phyloP scores from a whole-genome alignment of 2,888 invertebrate genomes.

The Norana najaformis region DNA sequence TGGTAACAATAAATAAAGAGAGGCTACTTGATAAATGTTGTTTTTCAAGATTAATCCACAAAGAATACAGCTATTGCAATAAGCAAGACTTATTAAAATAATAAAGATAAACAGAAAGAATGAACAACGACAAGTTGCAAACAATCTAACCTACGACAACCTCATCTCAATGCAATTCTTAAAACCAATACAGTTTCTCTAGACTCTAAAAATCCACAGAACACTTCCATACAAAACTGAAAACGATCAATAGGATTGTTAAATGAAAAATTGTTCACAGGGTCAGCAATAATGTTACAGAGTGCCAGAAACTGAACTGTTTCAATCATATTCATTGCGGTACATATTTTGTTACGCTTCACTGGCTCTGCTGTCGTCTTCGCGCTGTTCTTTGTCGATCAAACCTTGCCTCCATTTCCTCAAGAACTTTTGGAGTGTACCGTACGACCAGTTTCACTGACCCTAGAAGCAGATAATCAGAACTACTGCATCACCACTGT shows the following conservation, averaged over 20 bases:
- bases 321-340: not conserved
- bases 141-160: not conserved
- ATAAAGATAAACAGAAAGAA: not conserved
- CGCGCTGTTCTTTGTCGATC: conserved; percentile 80
- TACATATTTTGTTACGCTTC: not conserved
- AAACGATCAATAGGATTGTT: not conserved
- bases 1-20: not conserved
- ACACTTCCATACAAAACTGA: not conserved
- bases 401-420: conserved; percentile 99
- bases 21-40: not conserved
- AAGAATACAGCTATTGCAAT: not conserved
- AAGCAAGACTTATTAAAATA: not conserved
- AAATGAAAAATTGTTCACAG: not conserved
- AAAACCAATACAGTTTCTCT: not conserved
- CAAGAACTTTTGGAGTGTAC: conserved; percentile 97
- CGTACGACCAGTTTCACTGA: conserved; percentile 94
- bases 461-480: conserved; percentile 60
- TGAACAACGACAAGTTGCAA: not conserved
- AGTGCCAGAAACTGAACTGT: not conserved
- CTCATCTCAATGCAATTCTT: not conserved
- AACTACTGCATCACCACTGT: not conserved
- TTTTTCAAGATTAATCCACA: not conserved
- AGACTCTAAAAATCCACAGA: not conserved
- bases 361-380: conserved; percentile 38
- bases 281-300: not conserved